phyloP scores from a whole-genome alignment of 2,797 vertebrate species.

The Mus spretus region DNA sequence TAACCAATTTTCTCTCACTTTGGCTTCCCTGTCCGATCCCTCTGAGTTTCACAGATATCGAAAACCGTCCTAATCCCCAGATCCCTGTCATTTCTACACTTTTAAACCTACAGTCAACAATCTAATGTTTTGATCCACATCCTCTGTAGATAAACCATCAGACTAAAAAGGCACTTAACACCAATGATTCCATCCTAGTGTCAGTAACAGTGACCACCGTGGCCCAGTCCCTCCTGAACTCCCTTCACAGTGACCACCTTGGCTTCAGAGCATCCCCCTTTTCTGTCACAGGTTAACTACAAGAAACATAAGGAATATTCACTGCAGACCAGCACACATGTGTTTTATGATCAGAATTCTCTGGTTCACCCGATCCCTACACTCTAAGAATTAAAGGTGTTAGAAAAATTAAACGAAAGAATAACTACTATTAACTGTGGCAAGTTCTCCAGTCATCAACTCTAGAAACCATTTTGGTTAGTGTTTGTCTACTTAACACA shows the following conservation, averaged over 20 bases:
- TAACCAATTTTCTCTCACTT: background rate
- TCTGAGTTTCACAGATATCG: background rate
- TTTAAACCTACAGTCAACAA: background rate
- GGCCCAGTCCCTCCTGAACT: background rate
- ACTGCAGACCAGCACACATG: background rate
- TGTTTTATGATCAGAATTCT: background rate
- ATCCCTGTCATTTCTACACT: background rate
- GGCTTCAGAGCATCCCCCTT: background rate
- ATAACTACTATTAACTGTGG: fast-evolving
- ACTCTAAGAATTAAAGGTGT: background rate
- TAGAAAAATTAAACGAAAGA: background rate
- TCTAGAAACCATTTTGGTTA: background rate
- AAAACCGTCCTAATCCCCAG: background rate
- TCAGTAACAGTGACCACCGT: background rate
- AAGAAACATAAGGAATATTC: background rate
- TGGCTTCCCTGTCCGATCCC: background rate
- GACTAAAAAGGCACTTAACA: background rate
- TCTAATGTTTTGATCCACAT: background rate
- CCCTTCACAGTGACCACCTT: background rate
- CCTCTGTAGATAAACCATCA: background rate
- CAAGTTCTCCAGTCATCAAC: background rate
- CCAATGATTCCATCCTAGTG: background rate
- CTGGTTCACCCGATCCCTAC: background rate
- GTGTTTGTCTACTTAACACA: background rate
- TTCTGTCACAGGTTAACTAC: background rate